These are phyloP conservation scores for Ceratina calcarata DNA, from an alignment of 1,140 invertebrate genomes.

Conservation along the genomic window DNA sequence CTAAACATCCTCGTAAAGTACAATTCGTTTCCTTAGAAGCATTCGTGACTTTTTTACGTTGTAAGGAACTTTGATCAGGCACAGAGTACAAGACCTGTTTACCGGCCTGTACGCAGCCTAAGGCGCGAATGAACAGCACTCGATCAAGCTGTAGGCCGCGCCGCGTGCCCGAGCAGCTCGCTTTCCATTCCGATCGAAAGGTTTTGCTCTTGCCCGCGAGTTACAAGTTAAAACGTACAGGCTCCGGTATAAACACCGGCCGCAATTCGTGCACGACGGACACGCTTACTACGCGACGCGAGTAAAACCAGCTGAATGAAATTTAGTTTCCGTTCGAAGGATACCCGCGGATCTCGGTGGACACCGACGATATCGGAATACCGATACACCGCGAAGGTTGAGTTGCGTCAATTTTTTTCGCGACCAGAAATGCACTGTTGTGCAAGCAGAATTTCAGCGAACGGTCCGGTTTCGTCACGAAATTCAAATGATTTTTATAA, in stretches of 20 bases:
- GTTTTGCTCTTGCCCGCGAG: slow-evolving; percentile 24
- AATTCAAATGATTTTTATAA: neutral
- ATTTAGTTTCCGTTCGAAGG: slow-evolving; percentile 38
- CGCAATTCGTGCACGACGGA: neutral
- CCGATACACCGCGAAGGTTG: slow-evolving; percentile 34
- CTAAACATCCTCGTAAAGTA: neutral
- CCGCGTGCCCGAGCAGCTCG: slow-evolving; percentile 23
- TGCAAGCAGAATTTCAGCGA: slow-evolving; percentile 3
- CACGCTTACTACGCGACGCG: slow-evolving; percentile 18
- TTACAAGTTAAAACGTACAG: slow-evolving; percentile 32
- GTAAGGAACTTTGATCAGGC: neutral
- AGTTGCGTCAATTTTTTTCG: slow-evolving; percentile 36
- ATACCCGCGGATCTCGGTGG: neutral
- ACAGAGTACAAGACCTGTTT: neutral
- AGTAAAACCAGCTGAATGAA: slow-evolving; percentile 32
- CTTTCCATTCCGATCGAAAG: slow-evolving; percentile 60
- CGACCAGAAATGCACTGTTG: slow-evolving; percentile 25
- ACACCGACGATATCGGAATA: slow-evolving; percentile 33
- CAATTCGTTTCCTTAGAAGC: neutral
- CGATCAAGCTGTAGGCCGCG: slow-evolving; percentile 6
- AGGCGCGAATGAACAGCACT: slow-evolving; percentile 36
- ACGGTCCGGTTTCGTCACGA: no score
- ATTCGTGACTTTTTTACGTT: neutral
- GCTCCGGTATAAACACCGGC: slow-evolving; percentile 8
- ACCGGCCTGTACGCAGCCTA: slow-evolving; percentile 27